These are phyloP conservation scores for Panorpa germanica DNA, from an alignment of 2,888 invertebrate species.

Conservation along the genomic window DNA sequence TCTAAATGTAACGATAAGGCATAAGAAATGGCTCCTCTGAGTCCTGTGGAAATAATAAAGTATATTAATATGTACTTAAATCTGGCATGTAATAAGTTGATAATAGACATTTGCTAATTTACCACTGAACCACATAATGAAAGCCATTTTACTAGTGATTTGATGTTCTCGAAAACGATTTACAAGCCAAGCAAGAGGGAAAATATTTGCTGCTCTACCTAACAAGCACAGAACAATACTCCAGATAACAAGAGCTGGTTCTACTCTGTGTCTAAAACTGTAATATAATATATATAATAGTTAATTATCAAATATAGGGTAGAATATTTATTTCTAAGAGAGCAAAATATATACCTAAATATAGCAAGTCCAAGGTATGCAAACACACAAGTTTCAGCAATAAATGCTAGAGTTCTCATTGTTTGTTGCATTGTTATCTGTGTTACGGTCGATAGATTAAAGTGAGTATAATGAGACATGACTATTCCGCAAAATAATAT, in stretches of 20 bases:
- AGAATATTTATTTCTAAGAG: neutral
- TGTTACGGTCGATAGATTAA: constrained; percentile 92
- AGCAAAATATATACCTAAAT: constrained; percentile 23
- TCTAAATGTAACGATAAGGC: constrained; percentile 90
- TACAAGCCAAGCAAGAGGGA: constrained; percentile 80
- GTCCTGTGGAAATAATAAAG: constrained; percentile 29
- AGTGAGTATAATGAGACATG: constrained; percentile 99
- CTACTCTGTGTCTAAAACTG: constrained; percentile 59
- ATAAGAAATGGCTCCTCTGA: constrained; percentile 95
- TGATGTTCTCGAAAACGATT: constrained; percentile 95
- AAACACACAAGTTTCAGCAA: constrained; percentile 97
- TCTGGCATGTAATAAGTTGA: constrained; percentile 15
- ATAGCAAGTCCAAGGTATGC: constrained; percentile 91
- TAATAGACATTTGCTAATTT: constrained; percentile 34
- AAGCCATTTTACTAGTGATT: constrained; percentile 96
- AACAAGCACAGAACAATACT: constrained; percentile 79
- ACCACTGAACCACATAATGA: constrained; percentile 99
- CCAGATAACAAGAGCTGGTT: constrained; percentile 86
- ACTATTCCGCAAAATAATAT: constrained; percentile 97
- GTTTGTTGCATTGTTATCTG: constrained; percentile 99
- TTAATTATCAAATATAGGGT: neutral
- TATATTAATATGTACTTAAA: constrained; percentile 3
- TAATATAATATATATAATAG: neutral
- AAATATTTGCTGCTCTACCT: constrained; percentile 92
- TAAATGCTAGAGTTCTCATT: constrained; percentile 90